These are phyloP conservation scores for Columba janthina DNA, from an alignment of 2,113 vertebrate species.

Conservation along the genomic window DNA sequence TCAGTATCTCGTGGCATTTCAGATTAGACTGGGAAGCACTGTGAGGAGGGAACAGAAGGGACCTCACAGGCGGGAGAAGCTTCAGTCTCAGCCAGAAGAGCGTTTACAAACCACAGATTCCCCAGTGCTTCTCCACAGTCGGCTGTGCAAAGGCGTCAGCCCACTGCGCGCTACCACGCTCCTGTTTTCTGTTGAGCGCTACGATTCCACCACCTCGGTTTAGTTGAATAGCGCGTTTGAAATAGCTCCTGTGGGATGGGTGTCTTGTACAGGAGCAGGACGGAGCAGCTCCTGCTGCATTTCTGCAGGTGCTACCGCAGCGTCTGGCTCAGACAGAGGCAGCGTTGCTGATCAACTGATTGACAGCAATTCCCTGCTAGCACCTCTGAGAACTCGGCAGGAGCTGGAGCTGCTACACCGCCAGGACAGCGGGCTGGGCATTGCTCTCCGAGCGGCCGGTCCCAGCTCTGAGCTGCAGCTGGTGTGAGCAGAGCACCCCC, in stretches of 20 bases:
- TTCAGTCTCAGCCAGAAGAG: neutral
- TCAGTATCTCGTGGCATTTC: neutral
- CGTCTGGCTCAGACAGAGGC: neutral
- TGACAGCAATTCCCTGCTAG: neutral
- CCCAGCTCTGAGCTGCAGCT: neutral
- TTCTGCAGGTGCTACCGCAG: neutral
- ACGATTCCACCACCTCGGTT: neutral
- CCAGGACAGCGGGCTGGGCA: accelerated
- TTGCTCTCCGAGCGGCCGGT: neutral
- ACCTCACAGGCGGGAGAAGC: neutral
- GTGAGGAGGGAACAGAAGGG: neutral
- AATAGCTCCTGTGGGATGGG: neutral
- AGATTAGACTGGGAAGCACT: neutral
- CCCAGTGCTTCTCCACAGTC: neutral
- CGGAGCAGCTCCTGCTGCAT: neutral
- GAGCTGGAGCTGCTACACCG: neutral
- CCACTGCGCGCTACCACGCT: neutral
- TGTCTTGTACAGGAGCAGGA: neutral
- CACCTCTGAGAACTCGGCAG: neutral
- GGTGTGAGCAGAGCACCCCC: neutral
- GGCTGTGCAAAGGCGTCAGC: neutral
- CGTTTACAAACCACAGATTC: neutral
- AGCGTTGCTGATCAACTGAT: neutral
- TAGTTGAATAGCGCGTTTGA: neutral
- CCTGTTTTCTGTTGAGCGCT: neutral